Conservation (phyloP, 1,140 invertebrate species). For the Drosophila azteca region DNA sequence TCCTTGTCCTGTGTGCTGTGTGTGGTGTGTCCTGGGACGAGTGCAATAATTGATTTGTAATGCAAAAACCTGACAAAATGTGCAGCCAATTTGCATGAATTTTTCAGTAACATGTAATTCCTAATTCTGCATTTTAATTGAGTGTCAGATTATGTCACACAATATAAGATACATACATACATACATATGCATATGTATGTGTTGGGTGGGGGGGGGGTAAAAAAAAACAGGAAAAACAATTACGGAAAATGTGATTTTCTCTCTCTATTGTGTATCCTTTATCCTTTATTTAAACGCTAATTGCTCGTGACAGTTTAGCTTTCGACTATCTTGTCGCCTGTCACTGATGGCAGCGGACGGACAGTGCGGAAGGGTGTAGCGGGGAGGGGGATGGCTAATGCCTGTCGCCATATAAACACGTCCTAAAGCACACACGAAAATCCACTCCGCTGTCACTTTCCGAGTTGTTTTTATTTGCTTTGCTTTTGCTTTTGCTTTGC, state of each 20-base stretch:
- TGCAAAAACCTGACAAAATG: conserved; percentile 60
- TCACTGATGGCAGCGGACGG: conserved; percentile 1
- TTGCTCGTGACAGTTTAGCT: conserved; percentile 24
- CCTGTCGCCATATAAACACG: conserved; percentile 25
- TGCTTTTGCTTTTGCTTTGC: too few species aligned
- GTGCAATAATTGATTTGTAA: conserved; percentile 77
- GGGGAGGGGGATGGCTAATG: background rate
- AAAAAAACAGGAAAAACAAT: too few species aligned
- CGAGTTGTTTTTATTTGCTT: background rate
- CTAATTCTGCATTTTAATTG: conserved; percentile 28
- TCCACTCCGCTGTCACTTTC: conserved; percentile 16
- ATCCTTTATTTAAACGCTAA: conserved; percentile 13
- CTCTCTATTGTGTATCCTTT: background rate
- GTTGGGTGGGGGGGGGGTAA: too few species aligned
- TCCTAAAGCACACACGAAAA: conserved; percentile 1
- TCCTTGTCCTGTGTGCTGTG: background rate
- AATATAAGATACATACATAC: too few species aligned
- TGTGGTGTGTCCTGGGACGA: conserved; percentile 17
- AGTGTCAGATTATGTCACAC: conserved; percentile 4
- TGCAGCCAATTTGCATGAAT: conserved; percentile 35
- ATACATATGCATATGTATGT: too few species aligned
- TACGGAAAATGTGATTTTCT: too few species aligned
- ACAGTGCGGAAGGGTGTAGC: background rate
- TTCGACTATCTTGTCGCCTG: conserved; percentile 45
- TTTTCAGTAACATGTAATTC: conserved; percentile 29